phyloP scores from a whole-genome alignment of 1,140 invertebrate genomes.

The Ladona fulva region DNA sequence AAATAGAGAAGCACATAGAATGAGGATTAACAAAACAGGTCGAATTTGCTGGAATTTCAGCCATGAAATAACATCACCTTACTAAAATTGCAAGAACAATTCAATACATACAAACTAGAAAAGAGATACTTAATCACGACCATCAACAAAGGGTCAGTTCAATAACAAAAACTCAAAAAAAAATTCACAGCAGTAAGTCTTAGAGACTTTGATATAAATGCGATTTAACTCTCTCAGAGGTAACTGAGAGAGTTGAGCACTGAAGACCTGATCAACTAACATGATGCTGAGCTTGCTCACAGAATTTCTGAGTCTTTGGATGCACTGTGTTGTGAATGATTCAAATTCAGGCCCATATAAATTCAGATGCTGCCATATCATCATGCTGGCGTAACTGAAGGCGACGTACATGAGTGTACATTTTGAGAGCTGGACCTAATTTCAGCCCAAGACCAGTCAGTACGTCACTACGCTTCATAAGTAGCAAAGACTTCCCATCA shows the following conservation, averaged over 20 bases:
- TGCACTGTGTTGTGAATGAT: background rate
- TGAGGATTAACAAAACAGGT: no score
- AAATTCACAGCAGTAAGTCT: background rate
- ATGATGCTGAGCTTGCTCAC: background rate
- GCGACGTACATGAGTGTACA: conserved; percentile 50
- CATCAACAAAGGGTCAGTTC: background rate
- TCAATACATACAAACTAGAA: no score
- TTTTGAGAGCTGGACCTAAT: conserved; percentile 75
- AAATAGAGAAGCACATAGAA: no score
- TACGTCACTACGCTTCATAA: conserved; percentile 72
- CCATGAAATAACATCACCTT: no score
- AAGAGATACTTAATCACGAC: no score
- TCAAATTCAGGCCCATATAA: background rate
- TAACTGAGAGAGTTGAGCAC: background rate
- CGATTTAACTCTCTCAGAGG: background rate
- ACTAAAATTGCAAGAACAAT: no score
- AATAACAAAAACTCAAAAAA: background rate
- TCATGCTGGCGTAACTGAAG: conserved; percentile 2
- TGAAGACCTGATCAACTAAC: background rate
- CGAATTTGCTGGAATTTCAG: no score
- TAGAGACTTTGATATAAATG: background rate
- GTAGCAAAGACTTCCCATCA: conserved; percentile 70
- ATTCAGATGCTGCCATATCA: background rate
- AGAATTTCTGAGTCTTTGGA: background rate
- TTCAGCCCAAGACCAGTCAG: conserved; percentile 65